Evolutionary conservation across 2,797 vertebrate genomes (phyloP).

Genomic region (Crypturellus tataupa): DNA sequence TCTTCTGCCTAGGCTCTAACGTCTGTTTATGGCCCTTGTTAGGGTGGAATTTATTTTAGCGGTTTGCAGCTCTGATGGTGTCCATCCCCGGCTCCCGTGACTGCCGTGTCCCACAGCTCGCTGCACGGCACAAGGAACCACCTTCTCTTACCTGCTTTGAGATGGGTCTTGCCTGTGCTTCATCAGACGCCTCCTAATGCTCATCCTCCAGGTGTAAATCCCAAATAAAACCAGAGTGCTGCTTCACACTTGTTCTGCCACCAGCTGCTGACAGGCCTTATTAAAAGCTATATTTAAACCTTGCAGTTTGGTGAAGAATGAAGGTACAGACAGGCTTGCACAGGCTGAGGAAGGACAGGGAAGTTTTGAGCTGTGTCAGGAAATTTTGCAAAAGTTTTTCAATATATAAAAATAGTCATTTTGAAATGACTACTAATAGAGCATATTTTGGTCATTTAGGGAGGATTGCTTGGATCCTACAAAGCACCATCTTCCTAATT

Average conservation of each 20-base stretch:
- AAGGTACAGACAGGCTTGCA: background rate
- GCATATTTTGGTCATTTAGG: background rate
- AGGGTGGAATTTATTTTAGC: background rate
- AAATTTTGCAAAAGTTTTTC: background rate
- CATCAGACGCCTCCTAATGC: background rate
- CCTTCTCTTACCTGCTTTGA: background rate
- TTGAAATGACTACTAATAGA: background rate
- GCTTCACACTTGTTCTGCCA: background rate
- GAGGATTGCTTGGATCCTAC: background rate
- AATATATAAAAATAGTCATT: background rate
- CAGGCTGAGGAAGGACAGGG: background rate
- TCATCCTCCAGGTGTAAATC: background rate
- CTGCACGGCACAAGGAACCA: background rate
- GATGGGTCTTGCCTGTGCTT: slow-evolving; percentile 53
- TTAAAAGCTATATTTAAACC: slow-evolving; percentile 1
- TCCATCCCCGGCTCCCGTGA: background rate
- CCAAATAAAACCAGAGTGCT: background rate
- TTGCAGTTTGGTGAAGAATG: background rate
- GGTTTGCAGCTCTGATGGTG: fast-evolving
- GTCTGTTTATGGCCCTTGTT: background rate
- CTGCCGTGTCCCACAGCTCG: slow-evolving; percentile 16
- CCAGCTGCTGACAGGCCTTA: background rate
- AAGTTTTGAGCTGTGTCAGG: background rate
- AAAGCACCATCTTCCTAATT: background rate
- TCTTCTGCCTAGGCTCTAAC: background rate